Base-by-base conservation (phyloP, 2,797 vertebrate species). In the Myripristis murdjan region DNA sequence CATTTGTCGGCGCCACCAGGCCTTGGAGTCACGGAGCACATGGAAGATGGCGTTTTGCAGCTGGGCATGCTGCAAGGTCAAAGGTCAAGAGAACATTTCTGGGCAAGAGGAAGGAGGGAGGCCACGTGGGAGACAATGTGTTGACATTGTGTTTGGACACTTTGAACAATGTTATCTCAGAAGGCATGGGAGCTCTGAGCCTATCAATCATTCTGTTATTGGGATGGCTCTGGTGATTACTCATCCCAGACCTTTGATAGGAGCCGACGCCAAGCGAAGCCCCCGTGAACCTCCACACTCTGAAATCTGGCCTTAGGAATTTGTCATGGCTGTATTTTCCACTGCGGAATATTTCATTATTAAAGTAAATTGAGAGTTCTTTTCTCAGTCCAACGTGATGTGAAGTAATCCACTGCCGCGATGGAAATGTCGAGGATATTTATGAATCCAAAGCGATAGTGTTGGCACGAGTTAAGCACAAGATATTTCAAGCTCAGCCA, bases 181-280 rank as follows among this genome's bases (percentile, higher is more conserved):
- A 92, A 91, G 79, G 73, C 85, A 73, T 68, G 73, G 20, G 75
- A n/a, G 69, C 71, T 87, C 48, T 64, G 82, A 53, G 65, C 73
- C 75, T 88, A 92, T 93, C 90, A 87, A 90, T 93, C 93, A 93
- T 89, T 82, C 62, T 90, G 87, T 89, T 91, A 91, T 87, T 92
- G 87, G 81, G 73, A 54, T 82, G 74, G 82, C 71, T 51, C 55
- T 1, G 77, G 90, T 89, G 67, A 91, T 94, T 87, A 89, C 83
- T 92, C 91, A 93, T 91, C 73, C 33, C 72, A 60, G 63, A 77
- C 84, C 90, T 91, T 88, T 90, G 88, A 91, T 90, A 85, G 77
- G 4, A 44, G 48, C 64, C 37, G 26, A 79, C 35, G 77, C 78
- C 88, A 82, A 75, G 74, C 4, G 44, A 62, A 69, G 78, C 66